These are phyloP conservation scores for Gonioctena quinquepunctata DNA, from an alignment of 1,140 invertebrate genomes.

Conservation along the genomic window DNA sequence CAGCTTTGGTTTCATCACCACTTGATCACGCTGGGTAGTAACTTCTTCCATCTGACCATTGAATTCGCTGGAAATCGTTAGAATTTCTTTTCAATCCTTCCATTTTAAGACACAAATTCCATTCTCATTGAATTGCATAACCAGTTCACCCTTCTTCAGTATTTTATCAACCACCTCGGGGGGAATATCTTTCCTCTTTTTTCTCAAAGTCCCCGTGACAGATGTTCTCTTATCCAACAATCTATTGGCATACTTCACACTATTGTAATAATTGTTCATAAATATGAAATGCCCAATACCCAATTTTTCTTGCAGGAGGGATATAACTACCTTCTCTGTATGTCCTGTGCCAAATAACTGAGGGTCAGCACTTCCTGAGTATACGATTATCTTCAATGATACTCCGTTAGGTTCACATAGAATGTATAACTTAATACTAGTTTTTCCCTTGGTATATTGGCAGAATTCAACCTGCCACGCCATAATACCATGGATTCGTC, in stretches of 20 bases:
- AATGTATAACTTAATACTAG: no score
- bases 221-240: neutral
- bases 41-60: conserved; percentile 10
- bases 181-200: neutral
- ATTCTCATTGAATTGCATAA: neutral
- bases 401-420: no score
- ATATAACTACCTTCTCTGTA: no score
- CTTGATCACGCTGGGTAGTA: neutral
- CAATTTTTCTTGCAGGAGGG: neutral
- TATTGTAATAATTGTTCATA: neutral
- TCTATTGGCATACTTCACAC: neutral
- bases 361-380: no score
- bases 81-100: conserved; percentile 11
- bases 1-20: conserved; percentile 10
- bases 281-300: neutral
- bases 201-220: neutral
- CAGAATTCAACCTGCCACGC: no score
- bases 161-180: neutral
- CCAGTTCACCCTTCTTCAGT: neutral
- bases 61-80: conserved; percentile 23
- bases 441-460: no score
- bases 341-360: no score
- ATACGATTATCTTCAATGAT: no score
- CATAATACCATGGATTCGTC: no score
- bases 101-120: neutral